Percentiles rank a stretch among this genome's conserved stretches.
phyloP scores from a whole-genome alignment of 2,113 vertebrate genomes.

The Callospermophilus lateralis region DNA sequence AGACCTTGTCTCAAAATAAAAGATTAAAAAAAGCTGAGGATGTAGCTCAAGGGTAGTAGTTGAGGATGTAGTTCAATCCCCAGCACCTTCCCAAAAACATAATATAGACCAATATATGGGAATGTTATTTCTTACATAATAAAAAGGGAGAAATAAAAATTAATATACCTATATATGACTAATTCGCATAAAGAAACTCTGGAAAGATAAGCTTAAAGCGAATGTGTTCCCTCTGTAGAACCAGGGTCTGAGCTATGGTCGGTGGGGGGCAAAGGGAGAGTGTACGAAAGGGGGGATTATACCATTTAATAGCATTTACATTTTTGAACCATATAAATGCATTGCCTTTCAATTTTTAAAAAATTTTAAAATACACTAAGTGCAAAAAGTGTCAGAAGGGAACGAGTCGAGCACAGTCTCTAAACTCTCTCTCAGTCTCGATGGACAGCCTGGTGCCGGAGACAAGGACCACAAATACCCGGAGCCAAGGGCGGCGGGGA shows the following conservation, averaged over 20 bases:
- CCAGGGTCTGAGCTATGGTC: rapidly evolving
- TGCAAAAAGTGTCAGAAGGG: no score
- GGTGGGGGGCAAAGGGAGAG: rapidly evolving
- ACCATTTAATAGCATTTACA: not conserved
- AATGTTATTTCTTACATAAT: not conserved
- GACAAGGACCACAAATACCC: not conserved
- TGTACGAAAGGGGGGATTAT: rapidly evolving
- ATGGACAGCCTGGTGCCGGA: not conserved
- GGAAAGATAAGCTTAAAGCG: rapidly evolving
- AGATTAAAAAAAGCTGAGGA: no score
- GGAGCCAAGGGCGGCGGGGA: not conserved
- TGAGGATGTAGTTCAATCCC: no score
- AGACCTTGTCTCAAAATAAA: no score
- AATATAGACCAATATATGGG: not conserved
- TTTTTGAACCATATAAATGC: not conserved
- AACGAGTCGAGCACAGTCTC: no score
- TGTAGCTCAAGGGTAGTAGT: no score
- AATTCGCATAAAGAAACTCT: not conserved
- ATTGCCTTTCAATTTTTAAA: not conserved
- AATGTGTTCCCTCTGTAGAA: rapidly evolving
- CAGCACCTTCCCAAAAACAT: not conserved
- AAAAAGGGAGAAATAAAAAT: not conserved
- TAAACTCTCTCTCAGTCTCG: not conserved
- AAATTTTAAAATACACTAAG: not conserved
- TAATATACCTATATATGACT: not conserved